phyloP scores from a whole-genome alignment of 2,113 vertebrate species.

The Prochilodus magdalenae region DNA sequence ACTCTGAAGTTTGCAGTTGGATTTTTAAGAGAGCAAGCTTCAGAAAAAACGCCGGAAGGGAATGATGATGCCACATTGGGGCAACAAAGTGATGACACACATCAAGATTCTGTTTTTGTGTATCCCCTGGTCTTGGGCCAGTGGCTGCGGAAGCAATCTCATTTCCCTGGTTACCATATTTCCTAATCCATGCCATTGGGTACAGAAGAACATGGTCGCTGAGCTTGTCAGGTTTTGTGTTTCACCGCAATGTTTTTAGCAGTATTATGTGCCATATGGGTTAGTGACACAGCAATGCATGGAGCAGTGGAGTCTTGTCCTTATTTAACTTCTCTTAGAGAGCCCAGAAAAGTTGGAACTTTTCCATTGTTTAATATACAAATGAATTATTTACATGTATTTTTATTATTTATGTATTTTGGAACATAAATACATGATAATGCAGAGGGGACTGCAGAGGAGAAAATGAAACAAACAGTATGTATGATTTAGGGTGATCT shows the following conservation, averaged over 20 bases:
- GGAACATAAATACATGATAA: no score
- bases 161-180: constrained; percentile 16
- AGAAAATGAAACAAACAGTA: no score
- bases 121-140: constrained; percentile 7
- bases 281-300: background rate
- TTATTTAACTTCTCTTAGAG: background rate
- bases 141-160: background rate
- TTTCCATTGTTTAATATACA: no score
- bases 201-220: background rate
- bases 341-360: no score
- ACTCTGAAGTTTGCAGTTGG: constrained; percentile 2
- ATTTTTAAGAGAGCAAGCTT: background rate
- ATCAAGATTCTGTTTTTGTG: constrained; percentile 11
- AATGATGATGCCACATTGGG: background rate
- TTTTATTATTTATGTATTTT: no score
- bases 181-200: background rate
- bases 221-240: background rate
- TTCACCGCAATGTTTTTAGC: background rate
- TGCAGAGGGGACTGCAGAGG: no score
- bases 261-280: background rate
- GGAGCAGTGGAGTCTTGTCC: background rate
- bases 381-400: no score
- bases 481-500: no score
- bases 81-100: constrained; percentile 24
- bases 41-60: background rate